phyloP scores from a whole-genome alignment of 2,797 vertebrate species.

The Craterocephalus amniculus region DNA sequence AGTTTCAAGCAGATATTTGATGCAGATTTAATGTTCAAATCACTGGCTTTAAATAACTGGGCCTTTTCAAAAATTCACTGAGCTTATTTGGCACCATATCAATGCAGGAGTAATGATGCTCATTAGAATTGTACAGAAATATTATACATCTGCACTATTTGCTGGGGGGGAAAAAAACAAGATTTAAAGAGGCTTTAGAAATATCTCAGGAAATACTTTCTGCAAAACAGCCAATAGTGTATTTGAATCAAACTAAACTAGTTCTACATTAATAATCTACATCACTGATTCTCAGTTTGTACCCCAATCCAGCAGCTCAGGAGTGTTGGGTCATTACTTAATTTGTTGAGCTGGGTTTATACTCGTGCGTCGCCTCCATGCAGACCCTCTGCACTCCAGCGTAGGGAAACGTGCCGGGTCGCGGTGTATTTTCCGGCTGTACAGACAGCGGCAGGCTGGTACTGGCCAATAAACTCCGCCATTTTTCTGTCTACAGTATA shows the following conservation, averaged over 20 bases:
- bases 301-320: too few species aligned
- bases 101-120: conserved; percentile 76
- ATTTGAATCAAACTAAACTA: conserved; percentile 16
- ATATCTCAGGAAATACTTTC: conserved; percentile 51
- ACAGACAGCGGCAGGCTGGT: too few species aligned
- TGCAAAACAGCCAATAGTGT: conserved; percentile 28
- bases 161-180: conserved; percentile 25
- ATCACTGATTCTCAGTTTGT: too few species aligned
- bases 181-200: conserved; percentile 38
- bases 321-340: too few species aligned
- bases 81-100: conserved; percentile 76
- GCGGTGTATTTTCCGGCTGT: too few species aligned
- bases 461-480: too few species aligned
- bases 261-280: background rate
- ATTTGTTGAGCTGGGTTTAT: too few species aligned
- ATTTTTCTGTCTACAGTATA: background rate
- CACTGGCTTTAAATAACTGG: conserved; percentile 79
- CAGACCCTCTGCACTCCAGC: too few species aligned
- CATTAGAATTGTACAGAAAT: conserved; percentile 75
- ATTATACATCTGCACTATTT: conserved; percentile 65
- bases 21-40: conserved; percentile 75
- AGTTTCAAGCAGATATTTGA: conserved; percentile 72
- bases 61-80: conserved; percentile 74
- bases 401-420: too few species aligned
- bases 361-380: too few species aligned